Evolutionary conservation across 2,888 invertebrate species (phyloP).

Genomic region (Eurois occulta): DNA sequence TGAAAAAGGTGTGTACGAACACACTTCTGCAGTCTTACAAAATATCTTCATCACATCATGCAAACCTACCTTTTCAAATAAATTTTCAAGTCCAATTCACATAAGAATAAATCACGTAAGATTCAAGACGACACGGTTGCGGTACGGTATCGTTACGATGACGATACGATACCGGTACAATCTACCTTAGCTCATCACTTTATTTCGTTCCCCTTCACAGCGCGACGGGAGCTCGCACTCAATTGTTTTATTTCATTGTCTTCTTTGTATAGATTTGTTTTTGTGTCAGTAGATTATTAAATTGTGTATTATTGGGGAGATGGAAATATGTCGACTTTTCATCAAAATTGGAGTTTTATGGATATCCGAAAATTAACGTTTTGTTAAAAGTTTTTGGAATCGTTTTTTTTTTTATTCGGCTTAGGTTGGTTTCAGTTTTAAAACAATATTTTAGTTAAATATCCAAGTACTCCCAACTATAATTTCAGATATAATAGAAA

Average conservation of each 20-base stretch:
- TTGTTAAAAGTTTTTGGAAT: background rate
- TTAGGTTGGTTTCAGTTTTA: background rate
- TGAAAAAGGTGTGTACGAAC: background rate
- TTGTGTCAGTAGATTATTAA: slow-evolving; percentile 12
- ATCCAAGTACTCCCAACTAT: too few relatives aligned
- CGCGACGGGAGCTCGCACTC: slow-evolving; percentile 8
- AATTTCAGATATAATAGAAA: background rate
- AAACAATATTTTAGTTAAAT: background rate
- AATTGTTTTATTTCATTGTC: slow-evolving; percentile 39
- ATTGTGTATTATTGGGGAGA: background rate
- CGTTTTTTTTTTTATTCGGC: background rate
- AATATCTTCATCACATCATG: slow-evolving; percentile 24
- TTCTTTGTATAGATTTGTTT: slow-evolving; percentile 26
- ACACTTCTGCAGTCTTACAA: too few relatives aligned
- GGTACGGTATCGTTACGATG: slow-evolving; percentile 23
- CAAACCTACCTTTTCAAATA: slow-evolving; percentile 48
- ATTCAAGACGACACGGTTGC: slow-evolving; percentile 39
- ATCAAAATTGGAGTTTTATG: background rate
- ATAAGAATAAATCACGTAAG: slow-evolving; percentile 65
- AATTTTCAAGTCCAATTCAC: slow-evolving; percentile 67
- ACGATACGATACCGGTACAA: slow-evolving; percentile 10
- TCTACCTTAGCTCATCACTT: slow-evolving; percentile 33
- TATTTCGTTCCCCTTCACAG: slow-evolving; percentile 24
- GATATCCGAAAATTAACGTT: background rate
- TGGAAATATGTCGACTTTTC: background rate